These are phyloP conservation scores for Acanthurus leucopareius DNA, from an alignment of 2,797 vertebrate species.

Conservation along the genomic window DNA sequence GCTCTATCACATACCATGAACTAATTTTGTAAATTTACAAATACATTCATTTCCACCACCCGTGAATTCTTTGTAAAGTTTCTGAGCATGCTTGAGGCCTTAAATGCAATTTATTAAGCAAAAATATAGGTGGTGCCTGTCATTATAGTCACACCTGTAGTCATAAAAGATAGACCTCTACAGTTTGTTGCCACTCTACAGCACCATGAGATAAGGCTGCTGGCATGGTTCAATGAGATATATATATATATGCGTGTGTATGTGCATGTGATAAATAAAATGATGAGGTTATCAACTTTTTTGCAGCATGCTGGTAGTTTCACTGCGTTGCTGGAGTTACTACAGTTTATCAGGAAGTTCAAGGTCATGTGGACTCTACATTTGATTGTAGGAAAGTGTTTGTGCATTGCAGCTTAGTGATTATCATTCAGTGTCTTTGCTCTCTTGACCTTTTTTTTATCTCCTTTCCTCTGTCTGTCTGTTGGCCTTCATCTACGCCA, in stretches of 20 bases:
- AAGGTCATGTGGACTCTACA: conserved; percentile 37
- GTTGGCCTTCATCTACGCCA: conserved; percentile 19
- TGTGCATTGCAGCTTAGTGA: conserved; percentile 47
- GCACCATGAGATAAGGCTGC: too few relatives aligned
- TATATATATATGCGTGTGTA: neutral
- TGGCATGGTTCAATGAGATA: neutral
- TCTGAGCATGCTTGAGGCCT: too few relatives aligned
- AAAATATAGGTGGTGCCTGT: too few relatives aligned
- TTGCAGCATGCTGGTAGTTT: neutral
- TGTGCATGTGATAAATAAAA: neutral
- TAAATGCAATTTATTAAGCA: too few relatives aligned
- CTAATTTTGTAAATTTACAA: too few relatives aligned
- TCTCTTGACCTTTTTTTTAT: conserved; percentile 25
- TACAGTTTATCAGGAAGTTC: conserved; percentile 45
- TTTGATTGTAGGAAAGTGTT: conserved; percentile 34
- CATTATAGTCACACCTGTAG: too few relatives aligned
- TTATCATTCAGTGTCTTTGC: conserved; percentile 30
- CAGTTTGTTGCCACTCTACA: too few relatives aligned
- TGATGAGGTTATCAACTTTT: neutral
- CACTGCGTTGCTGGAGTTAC: conserved; percentile 8
- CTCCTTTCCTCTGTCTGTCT: conserved; percentile 17
- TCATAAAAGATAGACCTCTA: too few relatives aligned
- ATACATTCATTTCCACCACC: too few relatives aligned
- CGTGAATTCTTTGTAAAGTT: too few relatives aligned
- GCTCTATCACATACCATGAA: too few relatives aligned